Conservation (phyloP, 1,140 invertebrate species). For the Teleogryllus occipitalis region DNA sequence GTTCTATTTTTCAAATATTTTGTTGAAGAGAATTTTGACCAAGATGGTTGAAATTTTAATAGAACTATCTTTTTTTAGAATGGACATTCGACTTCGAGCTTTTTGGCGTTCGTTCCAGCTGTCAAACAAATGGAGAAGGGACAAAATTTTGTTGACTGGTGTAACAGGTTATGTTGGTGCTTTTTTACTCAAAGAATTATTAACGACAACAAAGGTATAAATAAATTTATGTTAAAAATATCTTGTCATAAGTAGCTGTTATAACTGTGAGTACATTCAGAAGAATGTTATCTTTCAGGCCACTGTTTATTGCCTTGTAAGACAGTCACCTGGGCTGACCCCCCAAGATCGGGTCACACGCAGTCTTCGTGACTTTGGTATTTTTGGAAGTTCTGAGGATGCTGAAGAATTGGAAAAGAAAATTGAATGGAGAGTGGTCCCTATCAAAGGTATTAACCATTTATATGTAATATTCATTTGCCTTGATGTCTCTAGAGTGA, state of each 20-base stretch:
- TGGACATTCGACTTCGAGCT: conserved; percentile 21
- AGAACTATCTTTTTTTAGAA: conserved; percentile 16
- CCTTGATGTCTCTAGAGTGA: too few species aligned
- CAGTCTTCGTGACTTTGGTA: conserved; percentile 34
- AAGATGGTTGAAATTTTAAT: too few species aligned
- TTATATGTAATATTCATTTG: too few species aligned
- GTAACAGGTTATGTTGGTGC: conserved; percentile 40
- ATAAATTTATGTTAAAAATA: background rate
- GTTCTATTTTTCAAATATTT: too few species aligned
- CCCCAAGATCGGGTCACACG: conserved; percentile 32
- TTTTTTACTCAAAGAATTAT: conserved; percentile 36
- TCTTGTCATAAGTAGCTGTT: too few species aligned
- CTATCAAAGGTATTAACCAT: conserved; percentile 30
- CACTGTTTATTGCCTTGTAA: conserved; percentile 39
- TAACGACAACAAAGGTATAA: conserved; percentile 34
- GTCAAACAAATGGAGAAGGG: conserved; percentile 23
- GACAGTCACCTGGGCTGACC: conserved; percentile 33
- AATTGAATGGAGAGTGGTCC: conserved; percentile 32
- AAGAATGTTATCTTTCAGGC: conserved; percentile 17
- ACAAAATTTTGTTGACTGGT: conserved; percentile 38
- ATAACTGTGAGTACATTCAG: too few species aligned
- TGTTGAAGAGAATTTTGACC: too few species aligned
- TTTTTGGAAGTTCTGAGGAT: conserved; percentile 28
- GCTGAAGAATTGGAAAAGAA: conserved; percentile 13
- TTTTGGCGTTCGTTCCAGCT: conserved; percentile 28